Conservation (phyloP, 2,888 invertebrate genomes). For the Drosophila buzzatii region DNA sequence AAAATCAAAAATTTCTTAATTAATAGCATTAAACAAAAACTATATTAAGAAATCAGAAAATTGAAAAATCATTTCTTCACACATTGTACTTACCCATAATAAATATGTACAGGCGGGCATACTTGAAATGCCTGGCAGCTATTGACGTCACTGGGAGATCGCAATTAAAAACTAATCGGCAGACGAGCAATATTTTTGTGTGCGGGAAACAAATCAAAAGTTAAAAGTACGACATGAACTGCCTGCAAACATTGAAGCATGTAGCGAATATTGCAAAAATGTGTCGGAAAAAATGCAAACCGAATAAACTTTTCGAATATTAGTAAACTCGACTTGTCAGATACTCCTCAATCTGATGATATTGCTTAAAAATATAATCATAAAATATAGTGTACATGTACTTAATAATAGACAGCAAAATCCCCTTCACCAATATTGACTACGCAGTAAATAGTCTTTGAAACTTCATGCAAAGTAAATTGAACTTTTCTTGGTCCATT, state of each 20-base stretch:
- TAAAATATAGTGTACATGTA: neutral
- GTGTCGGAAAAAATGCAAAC: conserved; percentile 25
- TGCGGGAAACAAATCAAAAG: conserved; percentile 69
- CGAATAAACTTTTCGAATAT: conserved; percentile 12
- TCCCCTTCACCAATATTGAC: too few species aligned
- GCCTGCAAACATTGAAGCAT: conserved; percentile 33
- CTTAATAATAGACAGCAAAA: neutral
- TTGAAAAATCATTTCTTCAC: conserved; percentile 65
- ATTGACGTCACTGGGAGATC: conserved; percentile 67
- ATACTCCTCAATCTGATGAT: conserved; percentile 14
- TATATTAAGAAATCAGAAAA: conserved; percentile 62
- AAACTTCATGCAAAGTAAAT: neutral
- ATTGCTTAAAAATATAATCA: too few species aligned
- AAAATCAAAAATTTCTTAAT: conserved; percentile 50
- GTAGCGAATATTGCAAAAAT: conserved; percentile 33
- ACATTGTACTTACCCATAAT: conserved; percentile 37
- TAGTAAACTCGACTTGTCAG: neutral
- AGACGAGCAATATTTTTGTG: conserved; percentile 33
- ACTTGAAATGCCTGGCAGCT: conserved; percentile 38
- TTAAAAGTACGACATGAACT: conserved; percentile 48
- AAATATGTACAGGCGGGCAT: conserved; percentile 29
- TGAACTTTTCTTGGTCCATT: neutral
- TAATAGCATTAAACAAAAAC: conserved; percentile 75
- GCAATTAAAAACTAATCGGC: conserved; percentile 77
- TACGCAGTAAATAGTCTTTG: neutral